phyloP scores from a whole-genome alignment of 2,797 vertebrate genomes.

The Sebastes steindachneri region DNA sequence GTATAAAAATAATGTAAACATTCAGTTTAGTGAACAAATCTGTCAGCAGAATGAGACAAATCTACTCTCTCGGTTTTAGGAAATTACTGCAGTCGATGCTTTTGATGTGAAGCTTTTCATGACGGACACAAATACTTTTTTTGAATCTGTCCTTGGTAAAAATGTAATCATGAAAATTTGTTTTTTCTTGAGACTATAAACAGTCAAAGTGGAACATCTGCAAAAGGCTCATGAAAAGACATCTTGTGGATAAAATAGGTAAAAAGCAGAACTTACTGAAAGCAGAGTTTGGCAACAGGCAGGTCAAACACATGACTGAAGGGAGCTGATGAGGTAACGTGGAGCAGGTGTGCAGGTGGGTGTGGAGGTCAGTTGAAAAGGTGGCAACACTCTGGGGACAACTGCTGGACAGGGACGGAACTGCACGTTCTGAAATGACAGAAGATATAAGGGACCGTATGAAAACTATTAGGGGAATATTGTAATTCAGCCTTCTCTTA shows the following conservation, averaged over 20 bases:
- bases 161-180: too few species aligned
- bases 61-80: fast-evolving
- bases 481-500: neutral
- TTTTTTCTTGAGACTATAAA: neutral
- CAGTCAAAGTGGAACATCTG: neutral
- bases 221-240: neutral
- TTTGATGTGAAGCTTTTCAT: too few species aligned
- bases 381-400: neutral
- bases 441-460: neutral
- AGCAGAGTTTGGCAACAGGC: neutral
- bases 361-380: neutral
- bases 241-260: neutral
- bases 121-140: too few species aligned
- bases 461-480: neutral
- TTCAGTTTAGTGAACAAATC: neutral
- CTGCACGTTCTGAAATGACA: neutral
- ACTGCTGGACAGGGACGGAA: neutral
- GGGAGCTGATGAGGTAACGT: neutral
- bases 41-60: neutral
- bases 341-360: neutral
- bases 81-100: too few species aligned
- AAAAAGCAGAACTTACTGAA: neutral
- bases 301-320: neutral
- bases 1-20: neutral
- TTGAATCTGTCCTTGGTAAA: too few species aligned